Evolutionary conservation across 2,888 invertebrate species (phyloP).

Genomic region (Smittia sp.): DNA sequence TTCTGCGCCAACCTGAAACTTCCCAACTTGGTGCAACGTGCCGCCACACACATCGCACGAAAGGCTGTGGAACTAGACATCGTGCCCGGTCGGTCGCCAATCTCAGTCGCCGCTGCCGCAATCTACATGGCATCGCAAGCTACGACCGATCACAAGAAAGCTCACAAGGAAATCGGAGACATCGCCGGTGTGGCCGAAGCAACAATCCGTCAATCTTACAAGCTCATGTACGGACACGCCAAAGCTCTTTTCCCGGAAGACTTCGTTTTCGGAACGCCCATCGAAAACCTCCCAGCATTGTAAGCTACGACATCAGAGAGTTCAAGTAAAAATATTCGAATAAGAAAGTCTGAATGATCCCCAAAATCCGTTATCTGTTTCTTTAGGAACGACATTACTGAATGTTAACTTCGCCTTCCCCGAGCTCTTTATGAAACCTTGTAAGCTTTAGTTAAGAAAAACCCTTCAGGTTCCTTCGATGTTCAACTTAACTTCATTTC

Average conservation of each 20-base stretch:
- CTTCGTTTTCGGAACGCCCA: conserved; percentile 92
- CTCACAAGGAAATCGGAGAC: conserved; percentile 97
- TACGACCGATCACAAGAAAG: conserved; percentile 88
- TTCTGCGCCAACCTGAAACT: conserved; percentile 93
- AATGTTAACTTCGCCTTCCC: too few relatives aligned
- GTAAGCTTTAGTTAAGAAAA: too few relatives aligned
- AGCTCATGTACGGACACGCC: conserved; percentile 94
- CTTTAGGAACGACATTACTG: too few relatives aligned
- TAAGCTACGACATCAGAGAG: too few relatives aligned
- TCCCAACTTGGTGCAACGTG: conserved; percentile 84
- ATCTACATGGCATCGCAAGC: conserved; percentile 99
- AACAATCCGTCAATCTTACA: conserved; percentile 95
- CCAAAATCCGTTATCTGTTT: too few relatives aligned
- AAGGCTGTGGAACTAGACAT: conserved; percentile 96
- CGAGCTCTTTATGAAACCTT: too few relatives aligned
- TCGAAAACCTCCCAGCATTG: conserved; percentile 89
- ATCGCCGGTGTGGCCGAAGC: conserved; percentile 98
- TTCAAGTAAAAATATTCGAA: too few relatives aligned
- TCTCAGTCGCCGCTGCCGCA: conserved; percentile 98
- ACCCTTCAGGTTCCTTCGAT: too few relatives aligned
- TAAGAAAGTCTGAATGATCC: too few relatives aligned
- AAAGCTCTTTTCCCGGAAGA: conserved; percentile 91
- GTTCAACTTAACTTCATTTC: too few relatives aligned
- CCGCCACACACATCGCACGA: conserved; percentile 94
- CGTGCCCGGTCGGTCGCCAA: conserved; percentile 96